A percentile compares a stretch with the other conserved stretches of the same genome.
Evolutionary conservation across 1,140 invertebrate species (phyloP).

Genomic region (Cataglyphis hispanica): DNA sequence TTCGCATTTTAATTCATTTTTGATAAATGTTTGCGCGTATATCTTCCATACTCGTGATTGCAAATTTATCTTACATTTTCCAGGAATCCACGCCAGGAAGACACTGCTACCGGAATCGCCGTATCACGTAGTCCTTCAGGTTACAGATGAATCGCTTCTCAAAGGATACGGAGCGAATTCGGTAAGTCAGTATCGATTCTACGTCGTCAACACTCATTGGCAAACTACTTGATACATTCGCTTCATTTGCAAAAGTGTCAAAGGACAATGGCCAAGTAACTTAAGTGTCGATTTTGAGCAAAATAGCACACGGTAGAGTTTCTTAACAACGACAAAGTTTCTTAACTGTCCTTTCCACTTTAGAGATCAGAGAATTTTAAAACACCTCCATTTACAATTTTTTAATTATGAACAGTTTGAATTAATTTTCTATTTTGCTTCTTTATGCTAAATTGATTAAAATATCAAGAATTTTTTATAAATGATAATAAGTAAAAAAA

Average conservation of each 20-base stretch:
- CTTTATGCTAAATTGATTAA: neutral
- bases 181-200: slow-evolving; percentile 75
- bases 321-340: slow-evolving; percentile 1
- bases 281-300: slow-evolving; percentile 2
- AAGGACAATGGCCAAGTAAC: slow-evolving; percentile 28
- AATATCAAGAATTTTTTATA: neutral
- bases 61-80: slow-evolving; percentile 14
- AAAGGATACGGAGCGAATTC: slow-evolving; percentile 79
- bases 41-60: neutral
- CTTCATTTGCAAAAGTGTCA: slow-evolving; percentile 37
- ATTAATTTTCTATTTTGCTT: neutral
- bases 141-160: slow-evolving; percentile 81
- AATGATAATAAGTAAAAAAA: neutral
- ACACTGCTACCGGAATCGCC: slow-evolving; percentile 84
- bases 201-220: slow-evolving; percentile 28
- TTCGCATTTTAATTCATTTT: neutral
- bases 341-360: slow-evolving; percentile 34
- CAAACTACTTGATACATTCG: slow-evolving; percentile 35
- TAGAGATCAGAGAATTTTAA: neutral
- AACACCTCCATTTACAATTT: neutral
- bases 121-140: slow-evolving; percentile 83
- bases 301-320: neutral
- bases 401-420: neutral
- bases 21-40: neutral
- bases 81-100: slow-evolving; percentile 80